Conservation (phyloP, 2,113 vertebrate genomes). For the Gambusia affinis region DNA sequence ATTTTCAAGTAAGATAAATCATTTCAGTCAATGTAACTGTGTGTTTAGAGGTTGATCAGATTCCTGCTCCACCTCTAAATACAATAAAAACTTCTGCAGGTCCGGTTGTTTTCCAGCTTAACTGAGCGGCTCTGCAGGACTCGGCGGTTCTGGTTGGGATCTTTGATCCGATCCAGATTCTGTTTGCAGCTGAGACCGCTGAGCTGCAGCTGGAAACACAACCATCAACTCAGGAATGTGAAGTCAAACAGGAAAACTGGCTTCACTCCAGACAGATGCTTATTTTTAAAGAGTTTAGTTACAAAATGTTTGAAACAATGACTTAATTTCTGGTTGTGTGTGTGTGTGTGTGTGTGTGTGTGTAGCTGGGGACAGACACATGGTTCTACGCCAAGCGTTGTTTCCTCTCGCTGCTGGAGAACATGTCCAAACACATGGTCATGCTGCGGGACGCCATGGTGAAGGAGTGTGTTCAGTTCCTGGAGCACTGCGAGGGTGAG, state of each 20-base stretch:
- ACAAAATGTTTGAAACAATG: not conserved
- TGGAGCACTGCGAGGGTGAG: conserved; percentile 93
- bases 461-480: conserved; percentile 91
- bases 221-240: conserved; percentile 20
- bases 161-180: conserved; percentile 24
- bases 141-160: conserved; percentile 5
- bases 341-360: conserved; percentile 30
- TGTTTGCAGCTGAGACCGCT: conserved; percentile 45
- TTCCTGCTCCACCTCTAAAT: no score
- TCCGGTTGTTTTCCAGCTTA: not conserved
- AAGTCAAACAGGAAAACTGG: not conserved
- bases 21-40: no score
- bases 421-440: conserved; percentile 95
- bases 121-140: no score
- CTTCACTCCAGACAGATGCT: not conserved
- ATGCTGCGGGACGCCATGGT: conserved; percentile 87
- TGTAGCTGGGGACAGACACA: conserved; percentile 89
- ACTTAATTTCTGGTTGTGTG: conserved; percentile 4
- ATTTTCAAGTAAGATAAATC: no score
- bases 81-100: no score
- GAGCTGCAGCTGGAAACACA: conserved; percentile 22
- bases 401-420: conserved; percentile 94
- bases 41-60: no score
- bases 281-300: no score
- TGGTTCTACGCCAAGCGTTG: conserved; percentile 98